Percentiles rank a stretch among this genome's conserved stretches.
Evolutionary conservation across 2,113 vertebrate genomes (phyloP).

Genomic region (Myxocyprinus asiaticus): DNA sequence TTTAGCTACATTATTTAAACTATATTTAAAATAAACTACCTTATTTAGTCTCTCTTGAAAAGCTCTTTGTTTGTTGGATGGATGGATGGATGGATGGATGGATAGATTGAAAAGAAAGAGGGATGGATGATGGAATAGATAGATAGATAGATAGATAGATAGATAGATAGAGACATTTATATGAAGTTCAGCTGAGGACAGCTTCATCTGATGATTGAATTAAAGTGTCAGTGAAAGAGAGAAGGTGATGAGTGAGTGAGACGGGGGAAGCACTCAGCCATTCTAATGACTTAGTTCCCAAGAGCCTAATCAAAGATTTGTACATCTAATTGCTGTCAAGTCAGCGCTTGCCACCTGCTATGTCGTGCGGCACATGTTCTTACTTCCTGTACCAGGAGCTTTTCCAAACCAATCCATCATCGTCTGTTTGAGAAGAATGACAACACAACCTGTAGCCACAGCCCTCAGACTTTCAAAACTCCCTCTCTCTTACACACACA

Average conservation of each 20-base stretch:
- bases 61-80: no score
- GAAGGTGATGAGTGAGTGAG: not conserved
- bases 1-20: no score
- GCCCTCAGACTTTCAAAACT: not conserved
- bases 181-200: constrained; percentile 10
- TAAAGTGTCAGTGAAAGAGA: constrained; percentile 31
- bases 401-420: constrained; percentile 83
- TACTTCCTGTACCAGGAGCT: constrained; percentile 56
- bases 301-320: constrained; percentile 92
- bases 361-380: constrained; percentile 43
- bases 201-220: constrained; percentile 18
- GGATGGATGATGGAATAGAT: no score
- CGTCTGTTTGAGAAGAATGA: constrained; percentile 71
- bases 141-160: no score
- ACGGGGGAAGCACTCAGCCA: constrained; percentile 73
- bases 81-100: no score
- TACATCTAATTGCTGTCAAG: constrained; percentile 93
- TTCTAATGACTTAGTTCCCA: constrained; percentile 86
- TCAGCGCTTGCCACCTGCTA: constrained; percentile 90
- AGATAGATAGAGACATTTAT: not conserved
- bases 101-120: no score
- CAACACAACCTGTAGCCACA: constrained; percentile 76
- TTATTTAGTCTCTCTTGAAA: no score
- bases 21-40: no score
- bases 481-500: no score